Percentiles rank a stretch among this genome's conserved stretches.
Conservation (phyloP, 2,888 invertebrate species). For the Drosophila mayaguana region DNA sequence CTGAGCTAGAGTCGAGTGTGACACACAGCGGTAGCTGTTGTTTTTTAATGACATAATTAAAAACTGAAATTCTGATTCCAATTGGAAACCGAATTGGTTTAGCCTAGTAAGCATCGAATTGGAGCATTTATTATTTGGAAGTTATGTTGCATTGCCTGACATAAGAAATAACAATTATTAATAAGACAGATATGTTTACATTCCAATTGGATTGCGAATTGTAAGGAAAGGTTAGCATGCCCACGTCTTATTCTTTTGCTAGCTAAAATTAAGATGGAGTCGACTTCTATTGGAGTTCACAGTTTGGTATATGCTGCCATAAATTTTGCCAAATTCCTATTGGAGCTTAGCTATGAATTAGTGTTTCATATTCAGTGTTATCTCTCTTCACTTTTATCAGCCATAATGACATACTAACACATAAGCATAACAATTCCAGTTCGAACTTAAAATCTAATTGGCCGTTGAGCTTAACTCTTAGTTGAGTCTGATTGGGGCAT, state of each 20-base stretch:
- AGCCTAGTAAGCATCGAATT: too few relatives aligned
- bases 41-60: slow-evolving; percentile 8
- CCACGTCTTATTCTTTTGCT: too few relatives aligned
- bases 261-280: too few relatives aligned
- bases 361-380: background rate
- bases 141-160: too few relatives aligned
- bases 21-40: slow-evolving; percentile 25
- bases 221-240: too few relatives aligned
- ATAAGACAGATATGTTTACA: too few relatives aligned
- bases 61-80: background rate
- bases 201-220: too few relatives aligned
- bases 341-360: background rate
- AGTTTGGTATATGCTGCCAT: too few relatives aligned
- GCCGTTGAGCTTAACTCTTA: slow-evolving; percentile 4
- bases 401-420: background rate
- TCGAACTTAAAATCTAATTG: background rate
- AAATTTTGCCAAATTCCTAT: background rate
- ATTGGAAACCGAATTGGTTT: background rate
- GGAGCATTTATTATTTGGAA: too few relatives aligned
- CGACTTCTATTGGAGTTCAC: too few relatives aligned
- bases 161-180: too few relatives aligned
- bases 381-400: background rate
- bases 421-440: background rate
- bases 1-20: slow-evolving; percentile 47
- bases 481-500: background rate